Conservation (phyloP, 2,888 invertebrate species). For the Machimus rusticus region DNA sequence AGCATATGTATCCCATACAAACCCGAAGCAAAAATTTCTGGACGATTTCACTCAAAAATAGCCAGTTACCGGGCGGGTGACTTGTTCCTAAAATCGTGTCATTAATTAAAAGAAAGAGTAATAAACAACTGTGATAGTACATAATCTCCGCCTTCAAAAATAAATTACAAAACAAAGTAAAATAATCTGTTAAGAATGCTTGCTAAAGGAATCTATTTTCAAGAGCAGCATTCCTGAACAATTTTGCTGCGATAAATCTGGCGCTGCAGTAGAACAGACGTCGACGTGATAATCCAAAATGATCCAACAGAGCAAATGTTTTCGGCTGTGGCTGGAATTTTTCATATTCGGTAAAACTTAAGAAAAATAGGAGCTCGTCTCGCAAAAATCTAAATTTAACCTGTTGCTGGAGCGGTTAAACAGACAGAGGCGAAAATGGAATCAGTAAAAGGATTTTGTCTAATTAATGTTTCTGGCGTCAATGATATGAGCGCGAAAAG, state of each 20-base stretch:
- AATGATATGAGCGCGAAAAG: background rate
- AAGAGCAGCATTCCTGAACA: background rate
- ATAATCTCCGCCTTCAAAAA: background rate
- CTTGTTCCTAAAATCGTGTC: no score
- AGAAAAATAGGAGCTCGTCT: background rate
- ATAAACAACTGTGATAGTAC: no score
- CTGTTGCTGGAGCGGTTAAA: background rate
- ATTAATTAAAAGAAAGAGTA: no score
- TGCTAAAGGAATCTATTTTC: background rate
- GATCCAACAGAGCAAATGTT: background rate
- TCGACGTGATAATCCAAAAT: background rate
- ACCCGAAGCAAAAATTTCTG: no score
- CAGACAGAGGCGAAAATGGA: background rate
- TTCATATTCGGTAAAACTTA: background rate
- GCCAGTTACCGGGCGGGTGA: no score
- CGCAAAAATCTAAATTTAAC: conserved; percentile 24
- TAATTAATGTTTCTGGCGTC: conserved; percentile 9
- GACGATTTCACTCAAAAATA: no score
- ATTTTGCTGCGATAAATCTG: background rate
- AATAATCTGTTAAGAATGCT: background rate
- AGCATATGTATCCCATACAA: no score
- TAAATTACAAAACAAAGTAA: background rate
- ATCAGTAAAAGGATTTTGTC: background rate
- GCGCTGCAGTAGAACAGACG: background rate
- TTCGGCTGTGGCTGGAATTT: background rate